phyloP scores from a whole-genome alignment of 2,888 invertebrate genomes.

The Platycheirus rosarum region DNA sequence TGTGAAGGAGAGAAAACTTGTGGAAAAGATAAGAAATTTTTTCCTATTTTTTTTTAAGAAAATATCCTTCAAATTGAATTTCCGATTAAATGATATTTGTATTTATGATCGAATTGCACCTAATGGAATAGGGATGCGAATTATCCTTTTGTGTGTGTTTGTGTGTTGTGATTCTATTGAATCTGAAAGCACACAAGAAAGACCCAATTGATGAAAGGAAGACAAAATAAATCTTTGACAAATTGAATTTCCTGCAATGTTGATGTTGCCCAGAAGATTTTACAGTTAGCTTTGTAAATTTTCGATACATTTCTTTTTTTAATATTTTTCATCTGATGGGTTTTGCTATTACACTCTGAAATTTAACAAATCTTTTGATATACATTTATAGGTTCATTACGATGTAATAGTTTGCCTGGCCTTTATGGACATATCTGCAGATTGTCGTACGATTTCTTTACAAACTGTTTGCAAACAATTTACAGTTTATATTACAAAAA shows the following conservation, averaged over 20 bases:
- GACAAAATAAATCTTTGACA: constrained; percentile 3
- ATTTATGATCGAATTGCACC: constrained; percentile 38
- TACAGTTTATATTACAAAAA: no score
- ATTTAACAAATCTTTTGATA: no score
- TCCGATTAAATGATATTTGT: constrained; percentile 46
- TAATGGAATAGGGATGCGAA: constrained; percentile 29
- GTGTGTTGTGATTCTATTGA: not conserved
- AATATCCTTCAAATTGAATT: constrained; percentile 39
- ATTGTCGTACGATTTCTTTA: no score
- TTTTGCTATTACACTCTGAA: no score
- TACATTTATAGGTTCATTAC: no score
- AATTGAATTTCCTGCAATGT: constrained; percentile 21
- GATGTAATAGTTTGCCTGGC: no score
- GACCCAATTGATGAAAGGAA: not conserved
- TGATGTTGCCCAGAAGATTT: not conserved
- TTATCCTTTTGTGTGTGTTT: not conserved
- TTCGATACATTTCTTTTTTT: no score
- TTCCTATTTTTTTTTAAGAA: not conserved
- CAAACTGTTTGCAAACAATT: no score
- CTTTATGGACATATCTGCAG: no score
- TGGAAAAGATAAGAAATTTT: not conserved
- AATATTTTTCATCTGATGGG: no score
- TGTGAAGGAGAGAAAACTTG: not conserved
- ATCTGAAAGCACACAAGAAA: not conserved
- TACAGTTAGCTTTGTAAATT: not conserved